Evolutionary conservation across 2,888 invertebrate genomes (phyloP), one percentile per base, ranked within the genome.

Genomic region (Coleophora deauratella): DNA sequence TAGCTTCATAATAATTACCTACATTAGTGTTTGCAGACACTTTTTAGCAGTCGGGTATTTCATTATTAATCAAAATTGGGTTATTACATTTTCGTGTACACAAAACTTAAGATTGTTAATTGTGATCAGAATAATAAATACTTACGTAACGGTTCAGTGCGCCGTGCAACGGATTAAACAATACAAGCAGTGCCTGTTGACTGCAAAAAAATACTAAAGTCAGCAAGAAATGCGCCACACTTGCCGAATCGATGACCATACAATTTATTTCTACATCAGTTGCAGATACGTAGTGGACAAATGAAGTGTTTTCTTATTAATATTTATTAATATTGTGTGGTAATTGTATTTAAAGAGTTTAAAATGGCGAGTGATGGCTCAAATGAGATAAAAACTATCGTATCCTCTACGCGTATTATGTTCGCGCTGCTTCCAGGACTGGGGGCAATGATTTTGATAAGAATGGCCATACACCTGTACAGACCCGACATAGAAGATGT

Each of bases 401-500:
- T 88, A 36, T 90, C 92, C 1, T 84, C 88, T 38, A 85, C 90
- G 34, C 87, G 93, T 46, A 91, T 93, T 45, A 80, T 89, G 21
- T 69, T 91, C 45, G 88, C 91, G 0, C 76, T 91, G 9, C 87
- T 90, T 0, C 91, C 93, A 0, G 90, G 91, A 37, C 71, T 93
- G 3, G 86, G 89, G 10, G 85, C 92, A 32, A 57, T 94, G 13
- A 61, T 93, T 9, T 66, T 91, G 30, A 74, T 94, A 0, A 88
- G 91, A 37, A 86, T 89, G 54, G 84, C 90, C 6, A 89, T 93
- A 35, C 73, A 89, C 47, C 63, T 89, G 1, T 81, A 90, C 54
- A 84, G 94, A 10, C 90, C 88, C 0, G 94, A 95, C 52, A 91
- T 95, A 42, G 86, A 91, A 47, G 94, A 94, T 52, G 70, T 75